phyloP scores from a whole-genome alignment of 2,888 invertebrate genomes.

The Cistogaster globosa region DNA sequence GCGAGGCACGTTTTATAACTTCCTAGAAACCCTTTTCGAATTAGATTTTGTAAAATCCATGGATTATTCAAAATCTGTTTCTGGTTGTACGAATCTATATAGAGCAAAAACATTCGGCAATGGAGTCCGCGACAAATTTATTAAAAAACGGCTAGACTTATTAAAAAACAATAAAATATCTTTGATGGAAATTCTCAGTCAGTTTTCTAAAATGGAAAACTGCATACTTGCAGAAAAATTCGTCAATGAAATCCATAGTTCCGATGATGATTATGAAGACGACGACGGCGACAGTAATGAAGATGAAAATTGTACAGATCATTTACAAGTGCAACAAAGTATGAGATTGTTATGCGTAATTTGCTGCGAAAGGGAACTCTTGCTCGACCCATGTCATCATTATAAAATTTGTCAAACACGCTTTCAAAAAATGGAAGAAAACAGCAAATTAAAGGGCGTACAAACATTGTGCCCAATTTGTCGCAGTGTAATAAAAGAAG shows the following conservation, averaged over 20 bases:
- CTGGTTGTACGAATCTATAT: not conserved
- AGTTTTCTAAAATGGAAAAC: slow-evolving; percentile 1
- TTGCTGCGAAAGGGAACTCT: not conserved
- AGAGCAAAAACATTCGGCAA: not conserved
- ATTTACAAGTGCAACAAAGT: not conserved
- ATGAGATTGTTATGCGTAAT: not conserved
- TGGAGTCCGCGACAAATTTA: not conserved
- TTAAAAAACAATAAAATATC: not conserved
- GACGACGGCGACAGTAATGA: slow-evolving; percentile 6
- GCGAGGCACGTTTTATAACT: not conserved
- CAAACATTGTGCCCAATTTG: slow-evolving; percentile 13
- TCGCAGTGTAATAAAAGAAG: not conserved
- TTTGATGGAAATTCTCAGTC: slow-evolving; percentile 9
- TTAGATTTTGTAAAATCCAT: not conserved
- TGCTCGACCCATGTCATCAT: not conserved
- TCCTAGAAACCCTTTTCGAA: not conserved
- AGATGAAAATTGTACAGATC: slow-evolving; percentile 8
- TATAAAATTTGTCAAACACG: not conserved
- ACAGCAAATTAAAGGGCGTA: not conserved
- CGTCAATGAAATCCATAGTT: not conserved
- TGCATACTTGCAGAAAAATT: slow-evolving; percentile 6
- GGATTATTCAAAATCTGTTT: not conserved
- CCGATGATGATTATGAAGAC: slow-evolving; percentile 6
- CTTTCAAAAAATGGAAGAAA: slow-evolving; percentile 10
- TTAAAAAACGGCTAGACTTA: not conserved